Conservation (phyloP, 37 sponge, comb jelly and placozoan genomes). For the Haliclona indistincta region DNA sequence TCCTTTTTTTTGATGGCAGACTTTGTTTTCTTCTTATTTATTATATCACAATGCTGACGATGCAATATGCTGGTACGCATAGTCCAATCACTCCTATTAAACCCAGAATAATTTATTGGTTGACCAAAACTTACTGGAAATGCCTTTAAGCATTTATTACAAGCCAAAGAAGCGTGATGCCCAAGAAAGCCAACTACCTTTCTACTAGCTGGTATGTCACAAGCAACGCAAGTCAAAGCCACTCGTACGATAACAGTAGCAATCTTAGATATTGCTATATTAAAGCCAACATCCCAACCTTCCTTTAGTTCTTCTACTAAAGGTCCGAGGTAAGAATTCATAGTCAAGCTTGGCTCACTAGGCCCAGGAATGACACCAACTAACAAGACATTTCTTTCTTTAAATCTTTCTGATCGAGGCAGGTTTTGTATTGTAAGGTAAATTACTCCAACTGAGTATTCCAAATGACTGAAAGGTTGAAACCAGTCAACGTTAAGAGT, state of each 20-base stretch:
- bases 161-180: conserved; percentile 40
- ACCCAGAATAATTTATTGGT: conserved; percentile 26
- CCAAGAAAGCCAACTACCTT: conserved; percentile 67
- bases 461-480: conserved; percentile 22
- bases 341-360: conserved; percentile 37
- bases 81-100: conserved; percentile 32
- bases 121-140: background rate
- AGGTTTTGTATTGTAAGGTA: conserved; percentile 64
- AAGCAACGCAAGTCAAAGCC: conserved; percentile 33
- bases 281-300: background rate
- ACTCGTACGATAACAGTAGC: conserved; percentile 24
- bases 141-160: conserved; percentile 48
- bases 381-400: conserved; percentile 44
- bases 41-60: background rate
- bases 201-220: conserved; percentile 67
- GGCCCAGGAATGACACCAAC: conserved; percentile 63
- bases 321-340: conserved; percentile 59
- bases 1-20: conserved; percentile 11
- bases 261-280: background rate
- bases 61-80: conserved; percentile 21
- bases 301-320: conserved; percentile 35
- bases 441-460: conserved; percentile 62
- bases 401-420: conserved; percentile 32
- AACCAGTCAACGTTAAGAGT: conserved; percentile 66
- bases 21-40: conserved; percentile 10